phyloP scores from a whole-genome alignment of 2,113 vertebrate genomes.

The Megaceryle maxima region DNA sequence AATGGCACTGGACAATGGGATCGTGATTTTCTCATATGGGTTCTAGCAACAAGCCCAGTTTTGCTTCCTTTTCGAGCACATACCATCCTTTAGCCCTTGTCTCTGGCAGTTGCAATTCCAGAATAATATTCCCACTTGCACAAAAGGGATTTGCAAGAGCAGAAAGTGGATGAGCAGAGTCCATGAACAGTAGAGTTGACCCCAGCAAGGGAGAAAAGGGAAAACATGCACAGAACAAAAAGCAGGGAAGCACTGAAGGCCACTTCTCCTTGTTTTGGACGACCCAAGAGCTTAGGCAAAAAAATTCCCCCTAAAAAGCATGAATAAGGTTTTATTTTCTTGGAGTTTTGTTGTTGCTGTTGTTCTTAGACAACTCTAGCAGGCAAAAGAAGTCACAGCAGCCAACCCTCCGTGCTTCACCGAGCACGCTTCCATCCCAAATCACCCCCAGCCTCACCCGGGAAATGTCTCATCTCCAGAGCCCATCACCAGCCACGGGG shows the following conservation, averaged over 20 bases:
- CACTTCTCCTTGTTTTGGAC: not conserved
- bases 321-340: not conserved
- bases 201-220: not conserved
- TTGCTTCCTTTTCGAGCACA: not conserved
- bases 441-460: not conserved
- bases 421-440: not conserved
- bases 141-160: not conserved
- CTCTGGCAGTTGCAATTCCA: not conserved
- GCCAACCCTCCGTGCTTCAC: not conserved
- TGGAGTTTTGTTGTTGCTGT: accelerated
- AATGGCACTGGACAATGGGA: accelerated
- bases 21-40: accelerated
- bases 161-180: not conserved
- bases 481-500: not conserved
- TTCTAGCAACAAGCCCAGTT: not conserved
- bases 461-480: constrained; percentile 14
- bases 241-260: not conserved
- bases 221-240: not conserved
- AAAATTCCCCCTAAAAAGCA: not conserved
- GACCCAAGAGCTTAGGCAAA: not conserved
- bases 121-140: not conserved
- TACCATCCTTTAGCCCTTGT: not conserved
- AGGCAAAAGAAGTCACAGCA: not conserved
- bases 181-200: not conserved
- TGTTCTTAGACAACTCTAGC: not conserved